Evolutionary conservation across 2,113 vertebrate species (phyloP).

Genomic region (Sebastes fasciatus): DNA sequence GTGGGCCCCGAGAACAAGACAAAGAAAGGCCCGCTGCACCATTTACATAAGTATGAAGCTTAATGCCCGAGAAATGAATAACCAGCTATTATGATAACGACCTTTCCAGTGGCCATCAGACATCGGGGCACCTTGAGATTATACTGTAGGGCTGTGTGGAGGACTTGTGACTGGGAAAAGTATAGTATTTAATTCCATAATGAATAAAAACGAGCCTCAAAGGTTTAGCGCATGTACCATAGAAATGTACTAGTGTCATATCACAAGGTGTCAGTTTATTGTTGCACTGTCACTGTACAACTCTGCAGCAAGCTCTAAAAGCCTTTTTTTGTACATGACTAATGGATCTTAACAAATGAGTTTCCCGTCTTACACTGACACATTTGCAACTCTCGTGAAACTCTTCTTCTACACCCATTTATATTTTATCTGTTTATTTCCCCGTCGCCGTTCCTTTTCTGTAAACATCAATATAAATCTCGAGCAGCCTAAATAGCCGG

Average conservation of each 20-base stretch:
- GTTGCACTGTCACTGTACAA: constrained; percentile 1
- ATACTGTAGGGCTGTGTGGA: constrained; percentile 37
- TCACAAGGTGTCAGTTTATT: constrained; percentile 14
- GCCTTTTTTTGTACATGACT: not conserved
- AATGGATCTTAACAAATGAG: constrained; percentile 28
- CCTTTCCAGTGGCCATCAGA: constrained; percentile 63
- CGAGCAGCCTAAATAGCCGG: not conserved
- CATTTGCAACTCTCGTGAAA: constrained; percentile 14
- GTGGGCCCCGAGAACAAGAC: constrained; percentile 61
- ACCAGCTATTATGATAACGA: constrained; percentile 66
- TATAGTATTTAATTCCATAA: constrained; percentile 31
- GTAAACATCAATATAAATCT: not conserved
- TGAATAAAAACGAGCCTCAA: constrained; percentile 28
- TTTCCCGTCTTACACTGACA: not conserved
- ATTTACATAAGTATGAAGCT: constrained; percentile 72
- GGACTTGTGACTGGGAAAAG: constrained; percentile 37
- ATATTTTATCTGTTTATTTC: not conserved
- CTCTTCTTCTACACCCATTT: not conserved
- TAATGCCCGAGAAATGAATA: constrained; percentile 63
- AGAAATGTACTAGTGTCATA: not conserved
- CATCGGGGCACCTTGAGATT: constrained; percentile 65
- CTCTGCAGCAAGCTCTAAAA: not conserved
- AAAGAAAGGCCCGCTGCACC: constrained; percentile 55
- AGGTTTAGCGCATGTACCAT: not conserved
- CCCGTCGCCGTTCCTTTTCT: not conserved